Percentiles rank a stretch among this genome's conserved stretches.
Conservation (phyloP, 2,113 vertebrate genomes). For the Parus major region DNA sequence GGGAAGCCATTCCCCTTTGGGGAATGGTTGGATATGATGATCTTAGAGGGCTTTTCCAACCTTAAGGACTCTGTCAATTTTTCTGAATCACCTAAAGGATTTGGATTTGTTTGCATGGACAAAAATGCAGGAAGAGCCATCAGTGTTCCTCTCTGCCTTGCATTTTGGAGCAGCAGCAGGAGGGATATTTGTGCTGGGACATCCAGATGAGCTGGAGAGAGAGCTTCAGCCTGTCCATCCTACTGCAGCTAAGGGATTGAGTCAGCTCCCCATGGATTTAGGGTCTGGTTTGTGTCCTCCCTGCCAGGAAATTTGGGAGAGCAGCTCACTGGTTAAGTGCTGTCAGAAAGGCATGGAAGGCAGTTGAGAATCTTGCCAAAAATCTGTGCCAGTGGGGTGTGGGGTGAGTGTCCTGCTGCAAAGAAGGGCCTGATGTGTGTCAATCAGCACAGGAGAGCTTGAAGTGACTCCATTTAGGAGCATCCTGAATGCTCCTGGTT, state of each 20-base stretch:
- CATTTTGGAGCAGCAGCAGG: not conserved
- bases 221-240: not conserved
- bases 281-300: not conserved
- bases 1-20: not conserved
- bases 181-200: not conserved
- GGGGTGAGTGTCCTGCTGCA: not conserved
- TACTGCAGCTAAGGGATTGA: not conserved
- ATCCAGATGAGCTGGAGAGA: not conserved
- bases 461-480: not conserved
- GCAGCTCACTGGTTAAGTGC: not conserved
- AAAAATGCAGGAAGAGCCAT: accelerated
- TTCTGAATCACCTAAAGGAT: not conserved
- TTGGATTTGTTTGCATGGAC: not conserved
- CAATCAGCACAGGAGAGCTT: not conserved
- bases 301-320: not conserved
- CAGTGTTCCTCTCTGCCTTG: not conserved
- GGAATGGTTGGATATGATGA: not conserved
- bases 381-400: not conserved
- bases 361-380: not conserved
- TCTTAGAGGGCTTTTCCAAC: not conserved
- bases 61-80: not conserved
- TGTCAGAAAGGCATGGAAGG: not conserved
- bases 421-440: not conserved
- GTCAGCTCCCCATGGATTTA: not conserved
- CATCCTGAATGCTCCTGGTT: not conserved